Evolutionary conservation across 2,113 vertebrate species (phyloP).

Genomic region (Rhea americana): DNA sequence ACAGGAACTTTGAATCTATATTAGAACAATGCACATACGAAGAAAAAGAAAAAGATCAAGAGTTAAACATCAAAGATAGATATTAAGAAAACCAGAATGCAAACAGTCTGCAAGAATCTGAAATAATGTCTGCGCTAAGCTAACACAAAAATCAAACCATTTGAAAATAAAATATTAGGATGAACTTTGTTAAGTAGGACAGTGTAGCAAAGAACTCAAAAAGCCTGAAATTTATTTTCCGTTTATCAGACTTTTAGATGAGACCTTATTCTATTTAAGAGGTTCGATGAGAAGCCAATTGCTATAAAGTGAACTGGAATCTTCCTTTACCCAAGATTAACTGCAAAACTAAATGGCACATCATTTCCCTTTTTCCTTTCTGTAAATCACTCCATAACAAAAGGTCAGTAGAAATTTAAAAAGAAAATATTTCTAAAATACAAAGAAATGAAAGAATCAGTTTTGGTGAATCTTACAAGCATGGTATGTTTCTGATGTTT

Average conservation of each 20-base stretch:
- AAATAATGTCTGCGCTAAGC: background rate
- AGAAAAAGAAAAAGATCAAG: background rate
- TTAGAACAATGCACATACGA: background rate
- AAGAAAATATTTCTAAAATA: background rate
- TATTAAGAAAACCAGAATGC: background rate
- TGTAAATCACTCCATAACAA: background rate
- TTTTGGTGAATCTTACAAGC: accelerated
- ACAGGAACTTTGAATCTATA: background rate
- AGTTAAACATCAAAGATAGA: background rate
- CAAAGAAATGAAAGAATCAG: background rate
- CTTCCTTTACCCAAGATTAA: background rate
- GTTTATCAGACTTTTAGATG: background rate
- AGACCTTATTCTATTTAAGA: background rate
- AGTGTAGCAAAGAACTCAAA: background rate
- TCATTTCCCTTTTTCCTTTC: background rate
- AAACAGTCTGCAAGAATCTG: background rate
- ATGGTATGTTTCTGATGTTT: background rate
- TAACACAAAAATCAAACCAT: background rate
- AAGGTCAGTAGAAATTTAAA: background rate
- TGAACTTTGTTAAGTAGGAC: background rate
- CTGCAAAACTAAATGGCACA: background rate
- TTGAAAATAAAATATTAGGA: background rate
- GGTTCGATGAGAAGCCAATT: background rate
- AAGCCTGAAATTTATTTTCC: background rate
- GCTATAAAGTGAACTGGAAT: background rate